Base-by-base conservation (phyloP, 2,888 invertebrate species). In the Acrocera orbiculus region DNA sequence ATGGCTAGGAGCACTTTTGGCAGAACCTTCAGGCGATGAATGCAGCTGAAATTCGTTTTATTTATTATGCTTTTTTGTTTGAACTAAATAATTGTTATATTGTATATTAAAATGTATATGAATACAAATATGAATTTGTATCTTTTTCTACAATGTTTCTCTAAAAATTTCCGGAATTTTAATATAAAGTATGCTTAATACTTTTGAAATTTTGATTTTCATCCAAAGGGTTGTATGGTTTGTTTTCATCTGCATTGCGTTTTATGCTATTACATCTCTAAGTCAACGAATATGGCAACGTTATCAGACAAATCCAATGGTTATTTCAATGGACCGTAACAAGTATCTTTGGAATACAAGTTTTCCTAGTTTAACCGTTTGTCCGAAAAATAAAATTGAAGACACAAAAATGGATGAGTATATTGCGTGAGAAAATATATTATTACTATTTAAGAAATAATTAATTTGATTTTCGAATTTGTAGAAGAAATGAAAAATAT, bases 281-380 rank as follows among this genome's bases (percentile, higher is more conserved):
- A 73, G 76, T 16, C 56, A 58, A 38, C 59, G 67, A 27, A 76
- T 74, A 6, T 70, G 76, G 69, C 53, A 56, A 6, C 66, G 76
- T 16, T 77, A 75, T 50, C 71, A 70, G 52, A 71, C 69, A 26
- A 76, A 75, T 5, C 76, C 77, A 2, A 75, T 75, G 26, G 76
- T 76, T 5, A 69, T 77, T 20, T 75, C 77, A 14, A 76, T 76
- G 73, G 76, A 77, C 52, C 62, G 76, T 3, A 75, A 77, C 50
- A 69, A 73, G 62, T 70, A 71, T 41, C 67, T 72, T 1, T 77
- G 76, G 76, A 73, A 73, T 45, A 74, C 79, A 3, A 69, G 72
- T 2, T 76, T 76, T 44, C 79, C 78, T 1, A 64, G 70, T 20
- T 58, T 73, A 32, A 75, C 78, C 0, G 64, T 79, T 31, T 80